Percentiles rank a stretch among this genome's conserved stretches.
These are phyloP conservation scores for Neotoma lepida DNA, from an alignment of 2,113 vertebrate species.

Conservation along the genomic window DNA sequence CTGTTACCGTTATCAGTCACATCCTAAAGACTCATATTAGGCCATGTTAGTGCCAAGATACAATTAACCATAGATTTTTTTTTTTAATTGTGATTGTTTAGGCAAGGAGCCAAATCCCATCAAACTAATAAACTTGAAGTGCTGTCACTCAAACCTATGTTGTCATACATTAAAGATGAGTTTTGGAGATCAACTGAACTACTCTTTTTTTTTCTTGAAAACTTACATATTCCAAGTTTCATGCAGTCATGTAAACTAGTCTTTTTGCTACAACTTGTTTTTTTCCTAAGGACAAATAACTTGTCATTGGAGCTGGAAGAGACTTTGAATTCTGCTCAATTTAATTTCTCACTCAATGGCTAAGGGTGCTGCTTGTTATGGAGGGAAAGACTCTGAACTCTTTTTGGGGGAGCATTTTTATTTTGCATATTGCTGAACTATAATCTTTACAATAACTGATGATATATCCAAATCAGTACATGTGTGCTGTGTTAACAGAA, in stretches of 20 bases:
- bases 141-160: slow-evolving; percentile 3
- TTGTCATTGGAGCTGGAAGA: slow-evolving; percentile 49
- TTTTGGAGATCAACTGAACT: slow-evolving; percentile 39
- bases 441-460: slow-evolving; percentile 37
- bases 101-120: slow-evolving; percentile 7
- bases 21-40: slow-evolving; percentile 16
- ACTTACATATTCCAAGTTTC: slow-evolving; percentile 70
- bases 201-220: slow-evolving; percentile 39
- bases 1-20: slow-evolving; percentile 38
- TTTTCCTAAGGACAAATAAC: slow-evolving; percentile 68
- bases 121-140: slow-evolving; percentile 43
- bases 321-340: slow-evolving; percentile 26
- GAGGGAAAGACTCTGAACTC: neutral
- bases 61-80: neutral
- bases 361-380: neutral
- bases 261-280: slow-evolving; percentile 70
- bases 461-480: neutral
- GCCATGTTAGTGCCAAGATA: neutral
- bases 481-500: neutral
- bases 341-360: neutral
- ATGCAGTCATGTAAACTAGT: slow-evolving; percentile 54
- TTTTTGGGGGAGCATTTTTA: neutral
- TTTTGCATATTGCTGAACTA: slow-evolving; percentile 8
- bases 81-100: slow-evolving; percentile 34
- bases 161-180: slow-evolving; percentile 22